Percentiles rank a stretch among this genome's conserved stretches.
phyloP scores from a whole-genome alignment of 2,113 vertebrate species.

The Salvator merianae region DNA sequence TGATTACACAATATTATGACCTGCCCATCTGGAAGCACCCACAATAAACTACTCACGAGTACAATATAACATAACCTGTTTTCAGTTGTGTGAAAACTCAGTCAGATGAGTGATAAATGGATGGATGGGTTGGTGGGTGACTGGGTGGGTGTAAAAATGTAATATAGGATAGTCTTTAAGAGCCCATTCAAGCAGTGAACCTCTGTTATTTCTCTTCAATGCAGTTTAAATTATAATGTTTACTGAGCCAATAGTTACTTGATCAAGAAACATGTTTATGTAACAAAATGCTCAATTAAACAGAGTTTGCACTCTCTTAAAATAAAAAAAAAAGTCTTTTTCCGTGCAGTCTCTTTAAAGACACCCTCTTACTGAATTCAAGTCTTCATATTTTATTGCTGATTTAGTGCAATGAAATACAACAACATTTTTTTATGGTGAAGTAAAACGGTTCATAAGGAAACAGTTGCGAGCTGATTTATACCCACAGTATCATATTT shows the following conservation, averaged over 20 bases:
- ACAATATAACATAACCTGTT: background rate
- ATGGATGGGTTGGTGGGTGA: background rate
- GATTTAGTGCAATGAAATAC: background rate
- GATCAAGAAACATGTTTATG: background rate
- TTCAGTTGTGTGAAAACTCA: background rate
- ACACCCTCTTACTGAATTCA: background rate
- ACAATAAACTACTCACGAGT: background rate
- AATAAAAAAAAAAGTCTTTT: background rate
- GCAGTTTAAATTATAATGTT: background rate
- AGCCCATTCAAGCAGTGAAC: background rate
- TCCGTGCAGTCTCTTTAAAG: background rate
- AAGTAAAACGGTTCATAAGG: background rate
- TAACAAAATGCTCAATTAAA: background rate
- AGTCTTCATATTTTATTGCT: background rate
- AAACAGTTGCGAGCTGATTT: background rate
- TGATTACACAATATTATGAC: background rate
- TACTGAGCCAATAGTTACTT: background rate
- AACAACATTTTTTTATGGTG: background rate
- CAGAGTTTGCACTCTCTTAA: background rate
- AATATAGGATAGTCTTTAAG: background rate
- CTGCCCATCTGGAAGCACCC: background rate
- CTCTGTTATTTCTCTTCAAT: background rate
- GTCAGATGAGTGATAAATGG: too few relatives aligned
- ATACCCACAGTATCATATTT: background rate
- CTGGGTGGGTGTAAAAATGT: background rate